Evolutionary conservation across 2,113 vertebrate genomes (phyloP), one percentile per base, ranked within the genome.

Genomic region (Thamnaconus septentrionalis): DNA sequence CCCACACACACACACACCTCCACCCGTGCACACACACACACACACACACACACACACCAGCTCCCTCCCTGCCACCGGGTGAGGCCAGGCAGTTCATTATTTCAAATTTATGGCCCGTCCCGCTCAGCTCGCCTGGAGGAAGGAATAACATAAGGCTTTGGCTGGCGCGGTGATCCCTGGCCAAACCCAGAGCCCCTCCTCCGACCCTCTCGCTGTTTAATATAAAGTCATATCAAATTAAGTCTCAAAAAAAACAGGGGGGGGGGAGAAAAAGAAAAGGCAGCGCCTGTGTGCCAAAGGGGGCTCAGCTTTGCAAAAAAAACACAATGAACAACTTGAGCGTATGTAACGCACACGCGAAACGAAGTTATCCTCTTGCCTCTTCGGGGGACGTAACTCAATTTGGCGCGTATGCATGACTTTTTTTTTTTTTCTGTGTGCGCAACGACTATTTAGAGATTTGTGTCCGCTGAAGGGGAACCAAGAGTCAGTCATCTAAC

Each of bases 31-130:
- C 75, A 31, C 18, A 31, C 18, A 31, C 18, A 31, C 72, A 76
- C 75, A 31, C 18, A 31, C 18, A 31, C 18, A 31, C 18, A 31
- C 65, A 61, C 73, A 67, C 66, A 56, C 68, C 63, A 48, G 61
- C 71, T 61, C 61, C 69, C 82, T 75, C 79, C 67, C 65, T 39
- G 72, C 70, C 74, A 64, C 73, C 64, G 66, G 75, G 72, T 80
- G 69, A 44, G 66, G 67, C 78, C 77, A 75, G 64, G 81, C 85
- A 65, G 70, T 89, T 91, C 85, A 86, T 91, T 90, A 89, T 88
- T 87, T 90, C 65, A 83, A 86, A 92, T 91, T 90, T 92, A 92
- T 68, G 70, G 84, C 73, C 87, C 79, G 90, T 87, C 70, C 60
- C 53, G 18, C 61, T 85, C 90, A 89, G 89, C 85, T 76, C 50